These are phyloP conservation scores for Hypercompe scribonia DNA, from an alignment of 2,888 invertebrate species.

Conservation along the genomic window DNA sequence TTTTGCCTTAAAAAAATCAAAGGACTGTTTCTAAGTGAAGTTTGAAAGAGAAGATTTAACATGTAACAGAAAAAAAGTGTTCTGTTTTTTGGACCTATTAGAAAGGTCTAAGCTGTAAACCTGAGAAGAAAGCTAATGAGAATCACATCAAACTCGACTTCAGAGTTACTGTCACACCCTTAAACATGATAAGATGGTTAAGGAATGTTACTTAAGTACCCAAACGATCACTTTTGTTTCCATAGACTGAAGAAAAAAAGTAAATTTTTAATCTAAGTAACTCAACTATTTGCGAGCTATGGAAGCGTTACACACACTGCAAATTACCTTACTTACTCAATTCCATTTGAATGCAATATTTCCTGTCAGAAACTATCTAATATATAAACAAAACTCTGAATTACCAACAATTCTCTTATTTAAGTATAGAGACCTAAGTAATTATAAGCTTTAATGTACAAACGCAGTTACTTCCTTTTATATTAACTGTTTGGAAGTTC, in stretches of 20 bases:
- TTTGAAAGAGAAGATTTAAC: too few species aligned
- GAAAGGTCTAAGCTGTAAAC: too few species aligned
- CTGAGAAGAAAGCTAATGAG: too few species aligned
- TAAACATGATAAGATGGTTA: neutral
- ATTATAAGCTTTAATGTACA: slow-evolving; percentile 10
- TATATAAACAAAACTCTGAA: neutral
- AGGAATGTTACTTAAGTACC: neutral
- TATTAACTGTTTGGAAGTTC: slow-evolving; percentile 36
- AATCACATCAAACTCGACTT: neutral
- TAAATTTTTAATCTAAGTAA: neutral
- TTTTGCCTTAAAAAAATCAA: too few species aligned
- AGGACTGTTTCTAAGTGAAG: too few species aligned
- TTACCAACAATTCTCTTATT: neutral
- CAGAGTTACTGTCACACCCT: too few species aligned
- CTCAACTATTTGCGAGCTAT: neutral
- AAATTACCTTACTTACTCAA: neutral
- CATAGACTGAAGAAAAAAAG: neutral
- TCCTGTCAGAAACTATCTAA: neutral
- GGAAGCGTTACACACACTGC: neutral
- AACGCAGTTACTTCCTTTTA: slow-evolving; percentile 21
- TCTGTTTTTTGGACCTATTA: too few species aligned
- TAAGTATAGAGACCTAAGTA: neutral
- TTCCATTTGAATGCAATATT: neutral
- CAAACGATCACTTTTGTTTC: neutral
- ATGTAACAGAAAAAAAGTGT: too few species aligned